Conservation (phyloP, 2,113 vertebrate genomes). For the Phyllostomus discolor region DNA sequence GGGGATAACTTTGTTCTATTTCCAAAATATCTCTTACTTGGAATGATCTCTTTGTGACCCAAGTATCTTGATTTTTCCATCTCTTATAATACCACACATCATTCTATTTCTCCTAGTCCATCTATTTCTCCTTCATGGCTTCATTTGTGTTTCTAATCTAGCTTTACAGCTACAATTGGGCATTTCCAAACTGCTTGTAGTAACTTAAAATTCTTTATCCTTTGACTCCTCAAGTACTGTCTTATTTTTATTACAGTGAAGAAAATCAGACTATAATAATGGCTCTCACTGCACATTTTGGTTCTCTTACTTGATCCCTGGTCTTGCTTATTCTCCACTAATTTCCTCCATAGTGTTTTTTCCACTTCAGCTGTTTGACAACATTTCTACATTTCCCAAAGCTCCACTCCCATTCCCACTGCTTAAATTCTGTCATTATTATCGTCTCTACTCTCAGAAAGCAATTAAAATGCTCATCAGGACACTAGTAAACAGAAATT, state of each 20-base stretch:
- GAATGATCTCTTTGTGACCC: not conserved
- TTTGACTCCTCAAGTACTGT: not conserved
- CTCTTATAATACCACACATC: not conserved
- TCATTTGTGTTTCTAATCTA: not conserved
- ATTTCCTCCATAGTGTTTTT: not conserved
- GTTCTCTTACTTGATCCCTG: not conserved
- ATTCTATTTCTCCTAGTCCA: not conserved
- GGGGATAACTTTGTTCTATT: not conserved
- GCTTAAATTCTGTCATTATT: not conserved
- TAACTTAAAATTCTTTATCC: not conserved
- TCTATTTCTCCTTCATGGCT: not conserved
- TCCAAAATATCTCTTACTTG: not conserved
- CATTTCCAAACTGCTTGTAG: not conserved
- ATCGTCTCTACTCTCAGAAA: not conserved
- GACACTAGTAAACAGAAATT: not conserved
- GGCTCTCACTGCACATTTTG: not conserved
- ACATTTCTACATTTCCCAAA: not conserved
- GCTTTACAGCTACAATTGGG: not conserved
- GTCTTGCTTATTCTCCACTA: not conserved
- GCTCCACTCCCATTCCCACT: not conserved
- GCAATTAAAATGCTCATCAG: not conserved
- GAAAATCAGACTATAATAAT: not conserved
- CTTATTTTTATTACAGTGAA: not conserved
- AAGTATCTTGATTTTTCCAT: not conserved
- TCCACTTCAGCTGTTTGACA: not conserved